Conservation (phyloP, 2,113 vertebrate species). For the Muntiacus reevesi region DNA sequence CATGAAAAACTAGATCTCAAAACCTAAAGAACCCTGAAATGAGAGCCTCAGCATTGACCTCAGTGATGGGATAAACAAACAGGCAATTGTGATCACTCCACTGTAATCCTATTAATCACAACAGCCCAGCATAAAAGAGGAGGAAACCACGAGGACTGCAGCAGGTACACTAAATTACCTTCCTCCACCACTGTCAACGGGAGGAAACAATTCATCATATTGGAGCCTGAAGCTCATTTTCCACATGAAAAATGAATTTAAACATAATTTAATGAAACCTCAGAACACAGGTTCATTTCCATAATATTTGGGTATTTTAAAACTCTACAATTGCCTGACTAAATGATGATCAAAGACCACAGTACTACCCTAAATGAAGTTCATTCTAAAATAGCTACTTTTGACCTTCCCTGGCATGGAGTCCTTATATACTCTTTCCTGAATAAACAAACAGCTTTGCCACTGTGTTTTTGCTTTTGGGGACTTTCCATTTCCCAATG, state of each 20-base stretch:
- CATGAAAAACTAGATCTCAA: not conserved
- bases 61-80: not conserved
- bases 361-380: not conserved
- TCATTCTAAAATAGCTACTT: not conserved
- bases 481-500: not conserved
- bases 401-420: not conserved
- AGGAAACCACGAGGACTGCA: not conserved
- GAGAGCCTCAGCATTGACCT: not conserved
- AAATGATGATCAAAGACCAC: not conserved
- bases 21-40: not conserved
- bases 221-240: conserved; percentile 44
- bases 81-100: not conserved
- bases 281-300: conserved; percentile 41
- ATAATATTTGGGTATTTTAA: conserved; percentile 45
- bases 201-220: conserved; percentile 48
- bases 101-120: conserved; percentile 4
- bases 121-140: not conserved
- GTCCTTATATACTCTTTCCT: not conserved
- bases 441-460: not conserved
- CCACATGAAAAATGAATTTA: conserved; percentile 65
- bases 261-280: conserved; percentile 56
- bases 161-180: not conserved
- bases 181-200: not conserved
- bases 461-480: not conserved
- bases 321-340: not conserved